Base-by-base conservation (phyloP, 2,797 vertebrate species). In the Pangasius macronema region DNA sequence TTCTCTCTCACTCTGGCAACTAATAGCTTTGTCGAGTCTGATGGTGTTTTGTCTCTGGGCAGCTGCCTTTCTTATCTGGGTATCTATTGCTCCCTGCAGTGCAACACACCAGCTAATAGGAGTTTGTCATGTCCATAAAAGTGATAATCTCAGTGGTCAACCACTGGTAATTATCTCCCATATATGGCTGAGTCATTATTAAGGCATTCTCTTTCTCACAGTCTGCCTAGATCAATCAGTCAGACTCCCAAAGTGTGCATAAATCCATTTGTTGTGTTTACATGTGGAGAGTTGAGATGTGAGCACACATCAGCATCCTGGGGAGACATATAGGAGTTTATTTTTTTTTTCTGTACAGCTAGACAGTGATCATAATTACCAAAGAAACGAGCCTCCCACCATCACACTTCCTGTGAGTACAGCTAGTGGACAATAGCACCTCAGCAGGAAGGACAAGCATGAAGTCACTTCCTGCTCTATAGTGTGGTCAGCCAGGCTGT, bases 21-120 rank as follows among this genome's bases (percentile, higher is more conserved):
- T 94, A 94, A 95, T 94, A 94, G 93, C 94, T 94, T 94, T 92
- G 94, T 93, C 92, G 93, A 93, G 92, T 92, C 91, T 89, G 90
- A 94, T 93, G 91, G 93, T 93, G 91, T 84, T 89, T 90, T 91
- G 92, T 92, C 91, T 93, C 92, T 92, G 90, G 93, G 90, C 93
- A 92, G 91, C 92, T 92, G 89, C 89, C 92, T 93, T 89, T 87
- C 91, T 90, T 87, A 84, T 75, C 81, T 80, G 75, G 89, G 91
- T 92, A 92, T 90, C 90, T 88, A 90, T 90, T 84, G 89, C 88
- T 93, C 87, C 87, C 91, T 80, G 86, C 88, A 92, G 90, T 89
- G 89, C 85, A 90, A 89, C 89, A 88, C 88, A 83, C 76, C 92
- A 89, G 86, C 85, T 93, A 87, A 94, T 91, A 92, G 91, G 86